Evolutionary conservation across 2,113 vertebrate species (phyloP), one percentile per base, ranked within the genome.

Genomic region (Pimephales promelas): DNA sequence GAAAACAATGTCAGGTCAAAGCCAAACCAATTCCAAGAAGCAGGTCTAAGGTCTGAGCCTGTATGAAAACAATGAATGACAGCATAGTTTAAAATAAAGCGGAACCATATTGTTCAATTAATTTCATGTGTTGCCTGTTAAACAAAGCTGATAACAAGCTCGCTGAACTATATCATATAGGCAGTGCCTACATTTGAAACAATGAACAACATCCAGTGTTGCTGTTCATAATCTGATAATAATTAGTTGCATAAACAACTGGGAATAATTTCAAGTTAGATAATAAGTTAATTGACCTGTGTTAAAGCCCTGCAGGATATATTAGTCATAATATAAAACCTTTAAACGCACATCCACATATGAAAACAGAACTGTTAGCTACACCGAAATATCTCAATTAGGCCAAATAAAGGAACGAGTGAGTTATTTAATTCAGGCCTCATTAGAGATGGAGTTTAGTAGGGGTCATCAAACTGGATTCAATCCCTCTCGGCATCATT

Each of bases 1-100:
- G 57, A 83, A 71, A 87, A 85, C 87, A 85, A 28, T 43, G 66
- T 47, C 57, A 88, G 56, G 71, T 52, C 56, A 49, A 71, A 77
- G 56, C 61, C 10, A 3, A 31, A 76, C 40, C 56, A 62, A 36
- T 70, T 61, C 68, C 59, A 14, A 49, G 56, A 66, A 82, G 36
- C 74, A 79, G 73, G 56, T 62, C 66, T 26, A 31, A 49, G 59
- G 45, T 68, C 64, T 31, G 10, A 68, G 26, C 24, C 34, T 64
- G n/a, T 34, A 49, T 71, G 4, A 57, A 78, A 83, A 79, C 54
- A 86, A 52, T 11, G 64, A 36, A 81, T 54, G 62, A 81, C 18
- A 8, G 47, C 16, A 36, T 52, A 49, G 45, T 68, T 36, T 54
- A 54, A 20, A 54, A 54, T 22, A 54, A 70, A 81, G 20, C 64